A percentile compares a stretch with the other conserved stretches of the same genome.
Conservation (phyloP, 37 sponge, comb jelly and placozoan genomes). For the Geodia barretti region DNA sequence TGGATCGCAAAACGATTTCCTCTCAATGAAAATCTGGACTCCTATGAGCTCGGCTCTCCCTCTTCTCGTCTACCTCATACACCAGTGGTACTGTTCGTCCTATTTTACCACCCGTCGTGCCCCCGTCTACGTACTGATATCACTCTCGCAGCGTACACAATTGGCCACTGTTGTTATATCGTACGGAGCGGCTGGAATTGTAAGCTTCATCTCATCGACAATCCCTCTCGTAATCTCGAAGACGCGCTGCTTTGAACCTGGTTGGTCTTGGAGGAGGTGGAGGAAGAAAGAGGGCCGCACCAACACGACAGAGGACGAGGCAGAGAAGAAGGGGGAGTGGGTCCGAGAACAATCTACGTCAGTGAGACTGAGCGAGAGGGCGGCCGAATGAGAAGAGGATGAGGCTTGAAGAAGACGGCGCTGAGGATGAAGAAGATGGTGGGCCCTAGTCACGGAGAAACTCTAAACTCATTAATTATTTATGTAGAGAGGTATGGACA, state of each 20-base stretch:
- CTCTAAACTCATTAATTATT: no score
- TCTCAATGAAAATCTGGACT: constrained; percentile 86
- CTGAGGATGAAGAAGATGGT: no score
- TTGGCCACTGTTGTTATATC: constrained; percentile 55
- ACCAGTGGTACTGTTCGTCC: constrained; percentile 66
- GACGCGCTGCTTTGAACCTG: constrained; percentile 41
- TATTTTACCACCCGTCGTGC: constrained; percentile 30
- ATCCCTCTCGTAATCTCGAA: constrained; percentile 71
- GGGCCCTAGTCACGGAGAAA: no score
- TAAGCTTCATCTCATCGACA: constrained; percentile 68
- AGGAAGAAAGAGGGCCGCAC: constrained; percentile 5
- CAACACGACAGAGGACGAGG: no score
- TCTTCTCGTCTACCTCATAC: constrained; percentile 82
- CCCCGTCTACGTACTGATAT: constrained; percentile 40
- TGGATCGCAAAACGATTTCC: constrained; percentile 62
- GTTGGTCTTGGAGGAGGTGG: constrained; percentile 23
- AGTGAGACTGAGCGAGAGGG: no score
- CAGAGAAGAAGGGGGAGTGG: neutral
- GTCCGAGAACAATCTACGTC: neutral
- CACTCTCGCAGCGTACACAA: constrained; percentile 40
- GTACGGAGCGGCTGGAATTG: constrained; percentile 61
- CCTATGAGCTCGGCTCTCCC: constrained; percentile 90
- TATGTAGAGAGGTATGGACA: no score
- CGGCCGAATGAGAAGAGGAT: no score
- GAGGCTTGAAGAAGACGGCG: no score